Evolutionary conservation across 2,888 invertebrate species (phyloP).

Genomic region (Calameuta idolon): DNA sequence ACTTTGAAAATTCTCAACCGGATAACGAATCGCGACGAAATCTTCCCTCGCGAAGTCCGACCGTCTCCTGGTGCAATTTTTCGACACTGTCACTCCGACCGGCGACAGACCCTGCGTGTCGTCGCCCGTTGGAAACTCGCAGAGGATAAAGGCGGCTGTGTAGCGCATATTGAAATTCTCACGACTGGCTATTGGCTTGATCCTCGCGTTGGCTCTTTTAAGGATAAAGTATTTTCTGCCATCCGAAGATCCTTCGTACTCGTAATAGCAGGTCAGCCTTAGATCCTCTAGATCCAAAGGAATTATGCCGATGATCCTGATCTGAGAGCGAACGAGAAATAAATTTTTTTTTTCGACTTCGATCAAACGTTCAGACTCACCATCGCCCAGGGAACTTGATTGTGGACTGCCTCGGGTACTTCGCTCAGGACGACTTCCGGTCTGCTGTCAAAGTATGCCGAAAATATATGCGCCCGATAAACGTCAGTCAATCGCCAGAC

Average conservation of each 20-base stretch:
- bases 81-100: conserved; percentile 32
- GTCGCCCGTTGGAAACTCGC: conserved; percentile 27
- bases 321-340: conserved; percentile 25
- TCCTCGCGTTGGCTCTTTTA: conserved; percentile 26
- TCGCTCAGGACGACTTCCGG: conserved; percentile 43
- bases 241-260: conserved; percentile 19
- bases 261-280: conserved; percentile 36
- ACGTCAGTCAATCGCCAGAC: too few species aligned
- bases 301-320: conserved; percentile 40
- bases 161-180: conserved; percentile 40
- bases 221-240: conserved; percentile 1
- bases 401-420: conserved; percentile 14
- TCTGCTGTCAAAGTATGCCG: conserved; percentile 42
- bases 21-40: conserved; percentile 35
- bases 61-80: conserved; percentile 1
- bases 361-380: conserved; percentile 25
- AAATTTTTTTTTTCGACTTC: background rate
- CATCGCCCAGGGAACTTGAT: conserved; percentile 32
- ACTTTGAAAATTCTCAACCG: conserved; percentile 21
- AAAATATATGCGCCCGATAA: conserved; percentile 25
- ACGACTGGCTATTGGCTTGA: conserved; percentile 27
- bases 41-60: conserved; percentile 14
- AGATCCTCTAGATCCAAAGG: conserved; percentile 22
- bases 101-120: conserved; percentile 26
- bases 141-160: conserved; percentile 39